phyloP scores from a whole-genome alignment of 2,888 invertebrate genomes.

The Aquatica leii region DNA sequence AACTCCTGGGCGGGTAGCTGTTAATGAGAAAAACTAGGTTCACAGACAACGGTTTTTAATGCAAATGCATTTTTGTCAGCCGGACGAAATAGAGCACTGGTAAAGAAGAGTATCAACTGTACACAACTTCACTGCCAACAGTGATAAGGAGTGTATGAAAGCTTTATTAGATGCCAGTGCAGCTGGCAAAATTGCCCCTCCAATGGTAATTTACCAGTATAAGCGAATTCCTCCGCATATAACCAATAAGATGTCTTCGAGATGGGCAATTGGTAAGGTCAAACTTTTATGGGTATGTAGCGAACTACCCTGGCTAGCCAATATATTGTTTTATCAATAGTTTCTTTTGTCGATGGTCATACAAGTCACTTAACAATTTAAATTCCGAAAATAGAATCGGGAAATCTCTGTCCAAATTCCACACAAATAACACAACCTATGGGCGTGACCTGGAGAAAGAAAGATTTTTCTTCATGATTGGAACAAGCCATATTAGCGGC shows the following conservation, averaged over 20 bases:
- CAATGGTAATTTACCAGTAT: slow-evolving; percentile 30
- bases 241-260: slow-evolving; percentile 10
- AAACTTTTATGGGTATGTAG: too few relatives aligned
- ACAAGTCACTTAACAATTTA: too few relatives aligned
- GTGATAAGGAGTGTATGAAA: slow-evolving; percentile 6
- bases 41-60: not conserved
- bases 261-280: not conserved
- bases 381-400: too few relatives aligned
- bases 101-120: slow-evolving; percentile 7
- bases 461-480: too few relatives aligned
- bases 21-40: not conserved
- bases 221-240: slow-evolving; percentile 30
- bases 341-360: too few relatives aligned
- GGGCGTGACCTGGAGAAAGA: too few relatives aligned
- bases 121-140: slow-evolving; percentile 9
- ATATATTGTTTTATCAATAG: too few relatives aligned
- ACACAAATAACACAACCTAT: too few relatives aligned
- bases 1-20: not conserved
- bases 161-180: slow-evolving; percentile 29
- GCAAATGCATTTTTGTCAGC: slow-evolving; percentile 8
- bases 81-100: not conserved
- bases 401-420: too few relatives aligned
- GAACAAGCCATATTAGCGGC: too few relatives aligned
- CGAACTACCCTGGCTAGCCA: too few relatives aligned
- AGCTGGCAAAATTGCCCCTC: slow-evolving; percentile 9